Conservation (phyloP, 2,888 invertebrate genomes). For the Hololepta plana region DNA sequence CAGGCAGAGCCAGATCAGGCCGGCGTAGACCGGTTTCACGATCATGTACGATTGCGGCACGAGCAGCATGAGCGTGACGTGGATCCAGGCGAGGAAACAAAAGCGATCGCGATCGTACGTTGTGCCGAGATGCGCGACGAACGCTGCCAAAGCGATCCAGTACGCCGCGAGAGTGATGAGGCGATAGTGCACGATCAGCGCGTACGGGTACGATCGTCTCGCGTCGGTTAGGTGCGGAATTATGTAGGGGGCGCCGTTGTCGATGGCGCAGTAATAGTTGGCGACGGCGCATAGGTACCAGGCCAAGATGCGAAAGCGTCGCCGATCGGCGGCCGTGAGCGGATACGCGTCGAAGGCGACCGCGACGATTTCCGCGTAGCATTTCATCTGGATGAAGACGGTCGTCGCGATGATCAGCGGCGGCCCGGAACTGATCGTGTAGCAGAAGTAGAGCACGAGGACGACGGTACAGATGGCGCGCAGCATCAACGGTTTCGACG, state of each 20-base stretch:
- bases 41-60: constrained; percentile 96
- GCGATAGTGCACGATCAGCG: constrained; percentile 91
- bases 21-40: constrained; percentile 95
- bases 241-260: constrained; percentile 91
- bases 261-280: constrained; percentile 98
- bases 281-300: constrained; percentile 97
- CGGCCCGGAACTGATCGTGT: constrained; percentile 86
- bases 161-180: constrained; percentile 94
- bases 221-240: constrained; percentile 56
- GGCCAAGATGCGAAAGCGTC: constrained; percentile 70
- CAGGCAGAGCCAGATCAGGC: constrained; percentile 81
- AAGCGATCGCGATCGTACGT: constrained; percentile 96
- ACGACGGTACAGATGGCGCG: constrained; percentile 86
- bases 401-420: constrained; percentile 86
- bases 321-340: constrained; percentile 86
- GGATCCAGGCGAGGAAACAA: constrained; percentile 97
- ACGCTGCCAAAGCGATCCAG: constrained; percentile 91
- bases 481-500: constrained; percentile 33
- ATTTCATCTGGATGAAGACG: constrained; percentile 90
- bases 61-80: constrained; percentile 88
- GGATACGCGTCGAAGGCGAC: constrained; percentile 95
- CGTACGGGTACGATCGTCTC: constrained; percentile 70
- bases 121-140: constrained; percentile 88
- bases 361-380: constrained; percentile 96
- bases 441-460: constrained; percentile 78